These are phyloP conservation scores for Oreotrochilus melanogaster DNA, from an alignment of 2,113 vertebrate genomes.

Conservation along the genomic window DNA sequence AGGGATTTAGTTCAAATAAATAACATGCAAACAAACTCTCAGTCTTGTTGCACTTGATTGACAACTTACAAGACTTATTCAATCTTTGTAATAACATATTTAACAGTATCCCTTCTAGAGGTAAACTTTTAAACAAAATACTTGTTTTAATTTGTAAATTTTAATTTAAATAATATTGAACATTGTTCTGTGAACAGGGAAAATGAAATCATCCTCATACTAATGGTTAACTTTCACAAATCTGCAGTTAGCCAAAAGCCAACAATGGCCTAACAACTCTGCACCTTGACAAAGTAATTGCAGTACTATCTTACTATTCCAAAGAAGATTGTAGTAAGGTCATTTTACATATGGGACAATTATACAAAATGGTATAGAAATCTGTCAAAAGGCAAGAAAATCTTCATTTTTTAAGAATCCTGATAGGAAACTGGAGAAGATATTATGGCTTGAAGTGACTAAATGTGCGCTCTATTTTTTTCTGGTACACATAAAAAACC, in stretches of 20 bases:
- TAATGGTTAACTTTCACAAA: not conserved
- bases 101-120: not conserved
- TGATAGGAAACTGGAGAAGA: slow-evolving; percentile 36
- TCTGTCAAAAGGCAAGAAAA: not conserved
- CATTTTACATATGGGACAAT: slow-evolving; percentile 51
- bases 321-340: slow-evolving; percentile 32
- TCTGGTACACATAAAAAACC: not conserved
- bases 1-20: slow-evolving; percentile 81
- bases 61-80: slow-evolving; percentile 54
- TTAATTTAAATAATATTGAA: slow-evolving; percentile 17
- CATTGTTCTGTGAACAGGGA: not conserved
- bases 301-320: slow-evolving; percentile 28
- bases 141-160: slow-evolving; percentile 31
- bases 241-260: slow-evolving; percentile 22
- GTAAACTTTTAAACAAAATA: slow-evolving; percentile 42
- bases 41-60: slow-evolving; percentile 65
- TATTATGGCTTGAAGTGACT: not conserved
- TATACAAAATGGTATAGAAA: slow-evolving; percentile 47
- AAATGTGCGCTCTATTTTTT: not conserved
- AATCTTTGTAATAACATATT: slow-evolving; percentile 26
- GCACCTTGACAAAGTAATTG: slow-evolving; percentile 16
- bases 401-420: slow-evolving; percentile 19
- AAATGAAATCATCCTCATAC: slow-evolving; percentile 11
- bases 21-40: slow-evolving; percentile 71
- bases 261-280: slow-evolving; percentile 11